phyloP scores from a whole-genome alignment of 2,797 vertebrate genomes.

The Hypotaenidia okinawae region DNA sequence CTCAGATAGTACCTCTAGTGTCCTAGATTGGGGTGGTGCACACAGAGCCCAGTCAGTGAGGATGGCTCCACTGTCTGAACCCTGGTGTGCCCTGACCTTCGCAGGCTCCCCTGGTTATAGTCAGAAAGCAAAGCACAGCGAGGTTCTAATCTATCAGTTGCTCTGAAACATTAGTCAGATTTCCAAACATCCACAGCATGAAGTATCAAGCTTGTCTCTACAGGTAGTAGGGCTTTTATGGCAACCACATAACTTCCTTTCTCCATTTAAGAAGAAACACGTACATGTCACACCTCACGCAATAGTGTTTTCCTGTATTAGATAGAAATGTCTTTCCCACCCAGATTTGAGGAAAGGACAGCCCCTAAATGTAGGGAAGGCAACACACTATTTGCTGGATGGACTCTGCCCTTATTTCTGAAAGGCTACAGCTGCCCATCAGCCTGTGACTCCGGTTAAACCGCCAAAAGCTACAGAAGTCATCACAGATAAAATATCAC shows the following conservation, averaged over 20 bases:
- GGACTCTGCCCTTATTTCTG: background rate
- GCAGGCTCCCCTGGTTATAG: background rate
- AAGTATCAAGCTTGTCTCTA: background rate
- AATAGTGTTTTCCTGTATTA: background rate
- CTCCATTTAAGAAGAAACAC: background rate
- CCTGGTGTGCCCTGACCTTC: background rate
- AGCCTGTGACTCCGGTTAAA: background rate
- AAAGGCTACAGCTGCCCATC: background rate
- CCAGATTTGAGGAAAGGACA: fast-evolving
- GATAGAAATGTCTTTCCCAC: background rate
- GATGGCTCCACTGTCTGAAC: background rate
- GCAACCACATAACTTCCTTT: background rate
- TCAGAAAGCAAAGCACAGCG: background rate
- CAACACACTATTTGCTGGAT: background rate
- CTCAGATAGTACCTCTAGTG: background rate
- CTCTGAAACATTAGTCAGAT: background rate
- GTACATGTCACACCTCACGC: background rate
- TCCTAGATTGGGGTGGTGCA: background rate
- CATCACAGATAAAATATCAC: background rate
- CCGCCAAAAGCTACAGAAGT: background rate
- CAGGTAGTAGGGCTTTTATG: background rate
- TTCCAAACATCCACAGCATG: background rate
- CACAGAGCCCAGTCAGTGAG: background rate
- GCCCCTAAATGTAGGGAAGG: background rate
- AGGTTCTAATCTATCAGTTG: background rate